Conservation (phyloP, 2,113 vertebrate genomes). For the Otolemur garnettii region DNA sequence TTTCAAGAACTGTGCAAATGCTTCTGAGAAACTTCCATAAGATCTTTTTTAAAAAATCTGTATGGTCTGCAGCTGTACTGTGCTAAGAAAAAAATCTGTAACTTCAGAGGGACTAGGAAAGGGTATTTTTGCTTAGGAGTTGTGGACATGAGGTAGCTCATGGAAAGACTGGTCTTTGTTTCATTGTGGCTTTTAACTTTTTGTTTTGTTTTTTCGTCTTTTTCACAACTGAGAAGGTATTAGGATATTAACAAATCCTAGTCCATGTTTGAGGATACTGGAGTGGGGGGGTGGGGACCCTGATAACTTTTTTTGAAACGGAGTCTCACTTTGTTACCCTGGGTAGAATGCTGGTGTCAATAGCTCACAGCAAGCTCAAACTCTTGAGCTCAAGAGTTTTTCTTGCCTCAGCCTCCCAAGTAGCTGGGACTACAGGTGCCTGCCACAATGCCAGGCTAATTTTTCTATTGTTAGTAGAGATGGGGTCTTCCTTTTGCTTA, state of each 20-base stretch:
- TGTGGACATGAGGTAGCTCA: neutral
- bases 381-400: no score
- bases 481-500: no score
- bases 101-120: constrained; percentile 17
- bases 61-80: neutral
- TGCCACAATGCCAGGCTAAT: no score
- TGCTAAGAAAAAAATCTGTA: neutral
- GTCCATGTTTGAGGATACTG: neutral
- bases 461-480: no score
- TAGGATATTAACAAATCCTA: constrained; percentile 21
- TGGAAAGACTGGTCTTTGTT: neutral
- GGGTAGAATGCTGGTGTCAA: no score
- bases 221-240: neutral
- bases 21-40: constrained; percentile 48
- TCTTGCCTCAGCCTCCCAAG: no score
- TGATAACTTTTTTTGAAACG: neutral
- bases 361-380: no score
- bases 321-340: no score
- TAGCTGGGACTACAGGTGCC: no score
- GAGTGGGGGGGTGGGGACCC: no score
- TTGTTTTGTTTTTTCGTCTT: neutral
- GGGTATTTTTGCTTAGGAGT: constrained; percentile 21
- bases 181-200: neutral
- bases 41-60: neutral
- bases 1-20: constrained; percentile 21